These are phyloP conservation scores for Microctonus brassicae DNA, from an alignment of 2,888 invertebrate genomes.

Conservation along the genomic window DNA sequence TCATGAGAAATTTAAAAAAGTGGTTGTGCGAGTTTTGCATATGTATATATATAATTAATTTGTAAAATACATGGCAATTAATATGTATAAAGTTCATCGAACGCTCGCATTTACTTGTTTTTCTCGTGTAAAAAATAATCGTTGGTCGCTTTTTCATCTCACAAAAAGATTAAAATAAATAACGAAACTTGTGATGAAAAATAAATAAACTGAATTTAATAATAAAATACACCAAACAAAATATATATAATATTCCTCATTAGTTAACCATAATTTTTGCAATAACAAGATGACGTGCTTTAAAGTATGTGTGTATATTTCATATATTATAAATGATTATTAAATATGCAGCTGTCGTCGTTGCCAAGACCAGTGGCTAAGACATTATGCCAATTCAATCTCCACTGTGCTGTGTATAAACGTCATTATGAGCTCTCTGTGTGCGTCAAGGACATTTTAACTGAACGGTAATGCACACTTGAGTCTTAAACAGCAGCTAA, in stretches of 20 bases:
- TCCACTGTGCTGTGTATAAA: conserved; percentile 2
- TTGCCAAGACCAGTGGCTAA: conserved; percentile 18
- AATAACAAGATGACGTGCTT: neutral
- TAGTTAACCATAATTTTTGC: neutral
- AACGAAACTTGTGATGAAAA: too few relatives aligned
- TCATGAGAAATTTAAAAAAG: neutral
- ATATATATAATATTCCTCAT: neutral
- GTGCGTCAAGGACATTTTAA: conserved; percentile 11
- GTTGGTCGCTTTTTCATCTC: neutral
- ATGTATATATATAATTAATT: neutral
- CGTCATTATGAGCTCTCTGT: neutral
- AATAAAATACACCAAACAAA: neutral
- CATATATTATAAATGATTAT: neutral
- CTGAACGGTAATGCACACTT: neutral
- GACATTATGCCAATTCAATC: conserved; percentile 15
- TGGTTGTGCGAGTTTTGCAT: conserved; percentile 4
- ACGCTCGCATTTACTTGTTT: neutral
- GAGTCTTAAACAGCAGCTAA: neutral
- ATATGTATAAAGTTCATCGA: conserved; percentile 15
- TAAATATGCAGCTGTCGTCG: neutral
- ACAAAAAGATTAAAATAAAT: neutral
- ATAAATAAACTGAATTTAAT: neutral
- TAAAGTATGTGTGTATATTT: neutral
- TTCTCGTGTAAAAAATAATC: neutral
- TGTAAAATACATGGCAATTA: conserved; percentile 2